Evolutionary conservation across 2,113 vertebrate genomes (phyloP), one percentile per base, ranked within the genome.

Genomic region (Hipposideros armiger): DNA sequence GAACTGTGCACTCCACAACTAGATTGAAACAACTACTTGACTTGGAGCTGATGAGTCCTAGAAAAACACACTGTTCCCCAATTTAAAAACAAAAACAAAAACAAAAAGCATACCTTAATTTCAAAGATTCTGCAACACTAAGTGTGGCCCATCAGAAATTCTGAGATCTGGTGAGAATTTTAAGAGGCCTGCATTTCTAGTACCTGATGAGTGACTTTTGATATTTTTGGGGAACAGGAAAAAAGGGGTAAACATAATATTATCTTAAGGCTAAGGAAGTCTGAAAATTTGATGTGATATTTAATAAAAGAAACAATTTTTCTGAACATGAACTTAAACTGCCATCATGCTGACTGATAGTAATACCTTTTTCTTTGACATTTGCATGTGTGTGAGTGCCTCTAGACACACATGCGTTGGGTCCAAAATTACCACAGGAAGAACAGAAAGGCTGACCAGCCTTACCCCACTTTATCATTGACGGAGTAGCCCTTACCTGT

Each of bases 101-200:
- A 77, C 40, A 40, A 60, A 87, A 69, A 45, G 0, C 11, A 73
- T 36, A 62, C 14, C 58, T 15, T 52, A 69, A 86, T 67, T 80
- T 87, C 52, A 77, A 77, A 26, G 19, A 52, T 86, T 90, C 7
- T 83, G 30, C n/a, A 45, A 66, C 58, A 58, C 5, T 11, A 45
- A 40, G 0, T 42, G 17, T 70, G 22, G 2, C 2, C 5, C 5
- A 11, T 56, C 30, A 86, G 52, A 74, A 70, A 89, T 88, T 32
- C 15, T 89, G 24, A 42, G 15, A 6, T 69, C 24, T 73, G 3
- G 4, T 73, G 15, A 77, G 24, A 2, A 19, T 69, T 69, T 67
- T 83, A 87, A 90, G 26, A 83, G 7, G 30, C 16, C 15, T 80
- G 50, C 13, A 42, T 94, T 94, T 95, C 15, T 76, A 15, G 54